Evolutionary conservation across 2,888 invertebrate genomes (phyloP).

Genomic region (Dynastes maya): DNA sequence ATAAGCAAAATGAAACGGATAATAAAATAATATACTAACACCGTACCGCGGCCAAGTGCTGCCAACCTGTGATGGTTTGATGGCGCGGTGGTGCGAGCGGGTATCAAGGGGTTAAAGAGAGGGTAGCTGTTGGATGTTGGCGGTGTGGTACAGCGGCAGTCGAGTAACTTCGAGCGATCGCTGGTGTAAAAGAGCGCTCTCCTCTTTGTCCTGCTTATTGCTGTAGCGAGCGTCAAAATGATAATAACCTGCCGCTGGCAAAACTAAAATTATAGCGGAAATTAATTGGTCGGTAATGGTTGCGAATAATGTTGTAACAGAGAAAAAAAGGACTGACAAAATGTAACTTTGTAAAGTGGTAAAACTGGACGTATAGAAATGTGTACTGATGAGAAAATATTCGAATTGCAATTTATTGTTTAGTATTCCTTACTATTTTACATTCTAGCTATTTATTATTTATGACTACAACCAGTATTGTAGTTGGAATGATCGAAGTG

Average conservation of each 20-base stretch:
- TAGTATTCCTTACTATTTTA: not conserved
- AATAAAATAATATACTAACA: slow-evolving; percentile 75
- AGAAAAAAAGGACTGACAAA: slow-evolving; percentile 22
- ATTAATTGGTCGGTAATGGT: slow-evolving; percentile 47
- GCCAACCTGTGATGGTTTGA: slow-evolving; percentile 74
- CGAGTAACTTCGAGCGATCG: slow-evolving; percentile 69
- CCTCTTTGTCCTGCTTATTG: slow-evolving; percentile 67
- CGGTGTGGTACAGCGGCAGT: slow-evolving; percentile 70
- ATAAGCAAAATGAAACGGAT: slow-evolving; percentile 61
- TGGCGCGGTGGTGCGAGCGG: slow-evolving; percentile 72
- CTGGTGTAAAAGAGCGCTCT: slow-evolving; percentile 75
- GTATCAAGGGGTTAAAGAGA: slow-evolving; percentile 72
- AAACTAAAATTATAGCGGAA: slow-evolving; percentile 55
- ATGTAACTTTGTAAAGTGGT: not conserved
- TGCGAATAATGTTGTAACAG: slow-evolving; percentile 34
- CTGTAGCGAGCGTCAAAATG: slow-evolving; percentile 66
- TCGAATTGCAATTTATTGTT: not conserved
- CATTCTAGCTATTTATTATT: not conserved
- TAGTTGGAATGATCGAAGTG: no score
- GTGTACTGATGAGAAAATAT: slow-evolving; percentile 38
- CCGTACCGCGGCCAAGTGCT: slow-evolving; percentile 77
- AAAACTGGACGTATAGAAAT: slow-evolving; percentile 47
- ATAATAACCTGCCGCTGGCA: slow-evolving; percentile 66
- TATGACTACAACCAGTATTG: no score
- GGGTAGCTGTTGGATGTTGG: slow-evolving; percentile 67